A percentile compares a stretch with the other conserved stretches of the same genome.
These are phyloP conservation scores for Muscicapa striata DNA, from an alignment of 2,797 vertebrate genomes.

Conservation along the genomic window DNA sequence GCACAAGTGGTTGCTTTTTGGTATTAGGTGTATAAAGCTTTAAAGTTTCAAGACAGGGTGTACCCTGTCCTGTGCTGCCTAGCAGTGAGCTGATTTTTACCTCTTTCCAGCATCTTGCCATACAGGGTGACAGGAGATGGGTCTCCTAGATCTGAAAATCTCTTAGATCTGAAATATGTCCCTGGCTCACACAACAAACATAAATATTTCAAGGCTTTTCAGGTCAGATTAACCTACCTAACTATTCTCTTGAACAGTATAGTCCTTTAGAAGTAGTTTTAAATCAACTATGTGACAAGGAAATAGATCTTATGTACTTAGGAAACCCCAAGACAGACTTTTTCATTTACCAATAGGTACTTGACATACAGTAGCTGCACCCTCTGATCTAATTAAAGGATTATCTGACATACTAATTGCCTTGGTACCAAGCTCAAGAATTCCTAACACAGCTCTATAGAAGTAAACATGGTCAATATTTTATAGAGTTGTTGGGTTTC, in stretches of 20 bases:
- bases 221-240: not conserved
- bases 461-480: slow-evolving; percentile 37
- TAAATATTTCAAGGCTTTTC: not conserved
- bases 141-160: not conserved
- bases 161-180: not conserved
- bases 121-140: not conserved
- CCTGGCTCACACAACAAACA: not conserved
- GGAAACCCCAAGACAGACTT: slow-evolving; percentile 57
- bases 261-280: slow-evolving; percentile 66
- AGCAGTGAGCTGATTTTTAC: not conserved
- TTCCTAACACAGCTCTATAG: slow-evolving; percentile 34
- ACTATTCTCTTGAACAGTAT: slow-evolving; percentile 37
- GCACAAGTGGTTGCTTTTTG: not conserved
- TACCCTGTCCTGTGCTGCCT: not conserved
- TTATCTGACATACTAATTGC: slow-evolving; percentile 61
- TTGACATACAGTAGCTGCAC: slow-evolving; percentile 55
- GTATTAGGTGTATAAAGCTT: not conserved
- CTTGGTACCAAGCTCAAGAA: slow-evolving; percentile 51
- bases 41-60: not conserved
- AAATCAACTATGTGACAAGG: slow-evolving; percentile 68
- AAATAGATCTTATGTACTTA: slow-evolving; percentile 56
- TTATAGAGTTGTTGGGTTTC: slow-evolving; percentile 23
- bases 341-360: slow-evolving; percentile 67
- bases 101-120: not conserved
- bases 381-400: slow-evolving; percentile 72